These are phyloP conservation scores for Cuculus canorus DNA, from an alignment of 2,797 vertebrate species.

Conservation along the genomic window DNA sequence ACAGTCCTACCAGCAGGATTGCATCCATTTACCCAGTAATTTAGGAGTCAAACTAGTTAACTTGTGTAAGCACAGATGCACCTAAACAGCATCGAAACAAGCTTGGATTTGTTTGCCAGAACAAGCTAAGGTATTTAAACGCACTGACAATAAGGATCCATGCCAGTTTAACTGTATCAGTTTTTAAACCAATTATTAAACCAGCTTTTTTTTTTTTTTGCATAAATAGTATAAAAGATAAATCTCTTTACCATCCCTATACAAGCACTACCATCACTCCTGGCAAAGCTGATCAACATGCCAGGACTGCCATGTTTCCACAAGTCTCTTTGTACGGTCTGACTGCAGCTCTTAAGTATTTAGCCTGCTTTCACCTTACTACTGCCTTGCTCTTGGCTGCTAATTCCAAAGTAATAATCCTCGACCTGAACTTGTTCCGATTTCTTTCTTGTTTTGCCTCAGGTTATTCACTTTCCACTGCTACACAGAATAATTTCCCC, in stretches of 20 bases:
- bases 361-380: conserved; percentile 29
- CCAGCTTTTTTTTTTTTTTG: background rate
- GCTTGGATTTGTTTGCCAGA: background rate
- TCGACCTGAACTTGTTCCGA: background rate
- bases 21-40: background rate
- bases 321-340: background rate
- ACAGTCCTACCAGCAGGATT: background rate
- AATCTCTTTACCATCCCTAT: background rate
- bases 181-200: background rate
- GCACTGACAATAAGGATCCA: background rate
- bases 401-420: conserved; percentile 39
- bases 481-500: background rate
- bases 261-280: background rate
- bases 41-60: background rate
- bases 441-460: conserved; percentile 42
- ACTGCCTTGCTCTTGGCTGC: background rate
- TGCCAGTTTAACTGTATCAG: background rate
- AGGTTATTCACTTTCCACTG: conserved; percentile 37
- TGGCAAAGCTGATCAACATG: background rate
- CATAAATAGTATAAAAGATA: background rate
- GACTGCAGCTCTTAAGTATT: conserved; percentile 13
- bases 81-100: background rate
- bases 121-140: background rate
- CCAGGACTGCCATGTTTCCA: conserved; percentile 9
- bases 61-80: background rate